These are phyloP conservation scores for Littorina saxatilis DNA, from an alignment of 1,140 invertebrate species.

Conservation along the genomic window DNA sequence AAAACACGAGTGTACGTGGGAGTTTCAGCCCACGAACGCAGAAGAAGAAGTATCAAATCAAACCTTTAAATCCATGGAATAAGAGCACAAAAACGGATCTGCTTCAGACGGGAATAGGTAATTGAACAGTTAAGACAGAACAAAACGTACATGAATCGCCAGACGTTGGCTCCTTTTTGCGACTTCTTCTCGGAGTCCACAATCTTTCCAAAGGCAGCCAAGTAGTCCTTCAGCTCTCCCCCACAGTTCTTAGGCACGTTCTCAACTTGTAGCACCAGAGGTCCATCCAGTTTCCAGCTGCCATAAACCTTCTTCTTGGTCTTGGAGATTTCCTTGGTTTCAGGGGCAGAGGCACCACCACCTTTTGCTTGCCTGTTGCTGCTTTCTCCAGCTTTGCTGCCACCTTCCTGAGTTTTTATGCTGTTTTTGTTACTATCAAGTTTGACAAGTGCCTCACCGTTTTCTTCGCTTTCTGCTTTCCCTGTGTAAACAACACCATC, in stretches of 20 bases:
- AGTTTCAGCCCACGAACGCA: too few relatives aligned
- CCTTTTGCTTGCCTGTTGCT: not conserved
- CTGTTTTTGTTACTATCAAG: not conserved
- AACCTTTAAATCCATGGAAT: too few relatives aligned
- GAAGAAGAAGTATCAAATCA: too few relatives aligned
- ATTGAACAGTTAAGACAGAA: too few relatives aligned
- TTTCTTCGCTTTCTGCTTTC: too few relatives aligned
- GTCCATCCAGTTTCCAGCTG: slow-evolving; percentile 20
- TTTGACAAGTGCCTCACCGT: not conserved
- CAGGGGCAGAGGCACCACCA: not conserved
- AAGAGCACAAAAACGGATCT: too few relatives aligned
- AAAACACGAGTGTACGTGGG: too few relatives aligned
- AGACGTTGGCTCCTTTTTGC: slow-evolving; percentile 4
- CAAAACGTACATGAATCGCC: not conserved
- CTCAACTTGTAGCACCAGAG: slow-evolving; percentile 13
- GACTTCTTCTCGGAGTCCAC: slow-evolving; percentile 8
- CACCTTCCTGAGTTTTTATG: not conserved
- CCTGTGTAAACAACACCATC: too few relatives aligned
- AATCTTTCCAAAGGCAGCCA: not conserved
- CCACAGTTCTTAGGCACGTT: slow-evolving; percentile 20
- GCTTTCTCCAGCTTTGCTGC: not conserved
- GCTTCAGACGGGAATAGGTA: too few relatives aligned
- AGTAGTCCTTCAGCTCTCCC: not conserved
- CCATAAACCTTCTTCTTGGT: not conserved
- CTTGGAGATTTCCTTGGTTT: too few relatives aligned